Percentiles rank a stretch among this genome's conserved stretches.
phyloP scores from a whole-genome alignment of 1,140 invertebrate genomes.

The Pseudomyrmex dendroicus region DNA sequence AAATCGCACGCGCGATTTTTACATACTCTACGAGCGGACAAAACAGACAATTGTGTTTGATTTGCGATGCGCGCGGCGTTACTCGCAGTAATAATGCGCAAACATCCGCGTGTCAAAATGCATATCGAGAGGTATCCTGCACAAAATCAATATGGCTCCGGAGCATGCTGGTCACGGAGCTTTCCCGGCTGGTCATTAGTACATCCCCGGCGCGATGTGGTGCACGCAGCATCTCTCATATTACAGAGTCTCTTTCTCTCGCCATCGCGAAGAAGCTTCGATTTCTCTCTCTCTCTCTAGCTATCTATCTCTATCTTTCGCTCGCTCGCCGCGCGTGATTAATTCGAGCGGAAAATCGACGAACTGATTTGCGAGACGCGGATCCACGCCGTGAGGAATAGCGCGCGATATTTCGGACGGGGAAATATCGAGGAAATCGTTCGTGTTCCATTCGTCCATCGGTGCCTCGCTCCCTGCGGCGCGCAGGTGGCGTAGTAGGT shows the following conservation, averaged over 20 bases:
- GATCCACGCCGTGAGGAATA: background rate
- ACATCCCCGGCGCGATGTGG: background rate
- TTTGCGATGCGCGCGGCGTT: background rate
- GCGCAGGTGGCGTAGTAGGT: constrained; percentile 49
- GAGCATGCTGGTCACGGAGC: background rate
- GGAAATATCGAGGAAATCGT: too few species aligned
- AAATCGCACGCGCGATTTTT: too few species aligned
- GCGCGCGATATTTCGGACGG: background rate
- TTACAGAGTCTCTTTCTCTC: background rate
- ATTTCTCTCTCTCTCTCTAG: constrained; percentile 5
- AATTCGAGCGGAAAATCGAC: constrained; percentile 21
- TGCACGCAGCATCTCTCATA: background rate
- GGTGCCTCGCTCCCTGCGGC: background rate
- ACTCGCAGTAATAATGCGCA: background rate
- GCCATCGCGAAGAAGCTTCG: too few species aligned
- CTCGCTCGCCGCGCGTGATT: constrained; percentile 5
- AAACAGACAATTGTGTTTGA: background rate
- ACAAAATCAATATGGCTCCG: constrained; percentile 40
- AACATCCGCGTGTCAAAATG: background rate
- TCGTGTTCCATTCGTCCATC: background rate
- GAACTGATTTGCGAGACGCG: constrained; percentile 9
- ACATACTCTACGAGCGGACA: background rate
- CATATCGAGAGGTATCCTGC: background rate
- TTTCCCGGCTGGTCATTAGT: constrained; percentile 27
- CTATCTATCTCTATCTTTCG: background rate